Percentiles rank a stretch among this genome's conserved stretches.
Evolutionary conservation across 2,113 vertebrate genomes (phyloP).

Genomic region (Melanerpes formicivorus): DNA sequence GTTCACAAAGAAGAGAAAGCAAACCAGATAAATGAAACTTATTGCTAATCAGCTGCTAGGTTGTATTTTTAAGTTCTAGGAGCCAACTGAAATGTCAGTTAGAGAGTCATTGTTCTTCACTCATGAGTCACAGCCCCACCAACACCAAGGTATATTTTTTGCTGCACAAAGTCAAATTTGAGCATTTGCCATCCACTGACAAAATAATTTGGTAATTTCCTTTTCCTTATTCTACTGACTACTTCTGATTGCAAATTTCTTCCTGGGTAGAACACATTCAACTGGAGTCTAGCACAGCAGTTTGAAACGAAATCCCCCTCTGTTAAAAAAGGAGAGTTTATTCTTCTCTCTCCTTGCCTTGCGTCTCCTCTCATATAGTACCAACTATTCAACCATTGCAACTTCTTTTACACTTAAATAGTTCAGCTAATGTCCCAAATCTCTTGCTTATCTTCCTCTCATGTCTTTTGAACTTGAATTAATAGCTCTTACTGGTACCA

Average conservation of each 20-base stretch:
- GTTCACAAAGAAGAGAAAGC: slow-evolving; percentile 19
- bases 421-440: background rate
- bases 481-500: background rate
- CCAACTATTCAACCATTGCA: background rate
- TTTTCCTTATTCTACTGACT: background rate
- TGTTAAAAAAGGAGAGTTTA: background rate
- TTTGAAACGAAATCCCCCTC: background rate
- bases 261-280: background rate
- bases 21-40: slow-evolving; percentile 31
- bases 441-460: background rate
- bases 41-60: slow-evolving; percentile 24
- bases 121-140: background rate
- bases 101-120: background rate
- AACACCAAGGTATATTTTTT: background rate
- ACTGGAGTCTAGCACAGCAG: background rate
- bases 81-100: background rate
- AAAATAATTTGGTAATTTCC: background rate
- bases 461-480: background rate
- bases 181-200: background rate
- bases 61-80: slow-evolving; percentile 30
- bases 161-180: background rate
- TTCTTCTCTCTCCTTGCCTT: background rate
- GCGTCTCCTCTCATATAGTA: background rate
- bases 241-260: background rate
- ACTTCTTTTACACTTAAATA: background rate